phyloP scores from a whole-genome alignment of 2,888 invertebrate genomes.

The Sycophila texana region DNA sequence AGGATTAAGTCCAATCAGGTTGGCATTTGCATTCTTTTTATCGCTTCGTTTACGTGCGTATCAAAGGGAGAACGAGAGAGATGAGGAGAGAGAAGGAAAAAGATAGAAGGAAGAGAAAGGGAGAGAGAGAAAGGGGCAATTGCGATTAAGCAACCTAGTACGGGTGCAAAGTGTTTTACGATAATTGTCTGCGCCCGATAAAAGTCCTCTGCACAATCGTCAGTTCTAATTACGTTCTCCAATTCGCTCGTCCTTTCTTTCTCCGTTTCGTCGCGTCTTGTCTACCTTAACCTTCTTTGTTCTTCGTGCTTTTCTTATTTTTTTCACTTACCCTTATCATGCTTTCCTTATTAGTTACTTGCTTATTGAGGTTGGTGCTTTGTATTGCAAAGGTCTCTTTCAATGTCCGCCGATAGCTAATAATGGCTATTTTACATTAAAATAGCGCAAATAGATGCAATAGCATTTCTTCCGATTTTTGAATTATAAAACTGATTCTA shows the following conservation, averaged over 20 bases:
- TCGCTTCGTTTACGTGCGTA: conserved; percentile 40
- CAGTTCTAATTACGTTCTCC: conserved; percentile 51
- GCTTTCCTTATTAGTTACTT: background rate
- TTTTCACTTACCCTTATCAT: conserved; percentile 11
- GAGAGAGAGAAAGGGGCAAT: conserved; percentile 15
- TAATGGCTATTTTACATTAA: no score
- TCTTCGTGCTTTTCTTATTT: background rate
- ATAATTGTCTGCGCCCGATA: conserved; percentile 52
- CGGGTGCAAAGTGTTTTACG: conserved; percentile 49
- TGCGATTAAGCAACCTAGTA: conserved; percentile 49
- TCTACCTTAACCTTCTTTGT: background rate
- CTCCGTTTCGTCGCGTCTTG: background rate
- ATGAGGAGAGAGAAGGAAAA: conserved; percentile 1
- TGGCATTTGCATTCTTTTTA: conserved; percentile 37
- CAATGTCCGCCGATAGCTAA: no score
- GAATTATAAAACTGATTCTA: no score
- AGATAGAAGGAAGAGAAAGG: background rate
- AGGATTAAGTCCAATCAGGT: conserved; percentile 50
- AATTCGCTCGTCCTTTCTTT: background rate
- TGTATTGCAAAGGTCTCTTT: no score
- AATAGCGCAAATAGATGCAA: no score
- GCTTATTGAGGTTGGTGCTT: no score
- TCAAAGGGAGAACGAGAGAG: conserved; percentile 25
- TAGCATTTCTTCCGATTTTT: no score
- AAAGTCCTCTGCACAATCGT: conserved; percentile 49